A percentile compares a stretch with the other conserved stretches of the same genome.
phyloP scores from a whole-genome alignment of 2,113 vertebrate genomes.

The Atherinomorus stipes region DNA sequence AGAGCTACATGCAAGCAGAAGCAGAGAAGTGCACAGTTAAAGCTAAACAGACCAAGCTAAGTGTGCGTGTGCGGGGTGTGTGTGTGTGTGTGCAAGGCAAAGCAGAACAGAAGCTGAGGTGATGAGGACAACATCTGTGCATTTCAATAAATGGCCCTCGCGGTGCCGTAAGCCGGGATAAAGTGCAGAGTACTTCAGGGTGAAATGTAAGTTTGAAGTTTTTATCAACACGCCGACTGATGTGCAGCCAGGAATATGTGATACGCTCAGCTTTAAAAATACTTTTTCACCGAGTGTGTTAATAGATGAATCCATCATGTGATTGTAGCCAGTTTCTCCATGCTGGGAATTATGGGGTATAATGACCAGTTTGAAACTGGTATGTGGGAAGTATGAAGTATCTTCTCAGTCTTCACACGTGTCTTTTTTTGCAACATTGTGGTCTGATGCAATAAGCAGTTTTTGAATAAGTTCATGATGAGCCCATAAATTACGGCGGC shows the following conservation, averaged over 20 bases:
- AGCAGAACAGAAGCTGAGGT: conserved; percentile 55
- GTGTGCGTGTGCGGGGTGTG: conserved; percentile 7
- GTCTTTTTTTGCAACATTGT: conserved; percentile 34
- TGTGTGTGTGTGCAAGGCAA: conserved; percentile 16
- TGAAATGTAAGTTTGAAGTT: conserved; percentile 35
- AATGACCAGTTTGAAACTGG: conserved; percentile 34
- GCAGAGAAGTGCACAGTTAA: conserved; percentile 52
- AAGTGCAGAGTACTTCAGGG: conserved; percentile 46
- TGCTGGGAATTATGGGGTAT: conserved; percentile 27
- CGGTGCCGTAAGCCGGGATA: conserved; percentile 47
- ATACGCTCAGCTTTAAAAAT: conserved; percentile 37
- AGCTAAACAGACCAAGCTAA: conserved; percentile 49
- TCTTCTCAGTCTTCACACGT: conserved; percentile 35
- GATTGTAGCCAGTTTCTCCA: conserved; percentile 28
- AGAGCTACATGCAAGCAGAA: conserved; percentile 54
- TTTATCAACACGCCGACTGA: conserved; percentile 41
- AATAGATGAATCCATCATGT: conserved; percentile 48
- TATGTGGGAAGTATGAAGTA: conserved; percentile 48
- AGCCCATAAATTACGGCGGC: conserved; percentile 48
- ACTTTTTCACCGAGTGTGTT: conserved; percentile 46
- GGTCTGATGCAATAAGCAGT: conserved; percentile 36
- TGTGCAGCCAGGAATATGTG: conserved; percentile 48
- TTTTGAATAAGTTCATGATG: conserved; percentile 43
- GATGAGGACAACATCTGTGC: conserved; percentile 60
- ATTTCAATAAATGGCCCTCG: conserved; percentile 49